Evolutionary conservation across 2,797 vertebrate species (phyloP).

Genomic region (Chelmon rostratus): DNA sequence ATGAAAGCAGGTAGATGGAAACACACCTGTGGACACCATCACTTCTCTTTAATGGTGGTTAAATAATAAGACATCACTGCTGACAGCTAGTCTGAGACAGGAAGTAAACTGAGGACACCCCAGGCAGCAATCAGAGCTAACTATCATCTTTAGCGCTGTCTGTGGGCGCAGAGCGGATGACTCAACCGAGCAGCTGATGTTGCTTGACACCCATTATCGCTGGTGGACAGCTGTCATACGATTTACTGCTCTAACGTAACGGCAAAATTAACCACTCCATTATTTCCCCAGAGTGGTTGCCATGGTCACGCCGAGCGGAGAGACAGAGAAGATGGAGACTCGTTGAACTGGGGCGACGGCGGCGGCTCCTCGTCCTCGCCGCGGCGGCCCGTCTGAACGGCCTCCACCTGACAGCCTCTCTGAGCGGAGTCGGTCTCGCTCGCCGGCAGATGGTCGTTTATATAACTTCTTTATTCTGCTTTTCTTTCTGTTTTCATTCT

Average conservation of each 20-base stretch:
- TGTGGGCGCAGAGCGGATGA: constrained; percentile 34
- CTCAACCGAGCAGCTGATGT: constrained; percentile 17
- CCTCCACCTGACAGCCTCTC: constrained; percentile 18
- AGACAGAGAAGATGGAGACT: background rate
- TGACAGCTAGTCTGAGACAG: constrained; percentile 19
- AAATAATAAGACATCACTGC: constrained; percentile 18
- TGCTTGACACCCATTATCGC: constrained; percentile 50
- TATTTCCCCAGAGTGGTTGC: constrained; percentile 16
- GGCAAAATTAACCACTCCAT: constrained; percentile 25
- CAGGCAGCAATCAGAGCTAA: constrained; percentile 23
- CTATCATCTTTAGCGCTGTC: constrained; percentile 46
- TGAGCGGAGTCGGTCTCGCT: constrained; percentile 21
- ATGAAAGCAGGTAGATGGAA: background rate
- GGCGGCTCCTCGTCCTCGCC: background rate
- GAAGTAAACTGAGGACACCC: constrained; percentile 37
- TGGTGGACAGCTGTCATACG: constrained; percentile 57
- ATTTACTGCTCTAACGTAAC: constrained; percentile 13
- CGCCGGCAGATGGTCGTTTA: constrained; percentile 56
- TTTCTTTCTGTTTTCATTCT: constrained; percentile 22
- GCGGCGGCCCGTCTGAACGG: no score
- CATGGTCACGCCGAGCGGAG: background rate
- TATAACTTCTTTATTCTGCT: constrained; percentile 48
- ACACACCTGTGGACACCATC: background rate
- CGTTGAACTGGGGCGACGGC: background rate
- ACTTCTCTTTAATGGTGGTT: background rate